phyloP scores from a whole-genome alignment of 2,797 vertebrate species.

The Coranthus polyacanthus region DNA sequence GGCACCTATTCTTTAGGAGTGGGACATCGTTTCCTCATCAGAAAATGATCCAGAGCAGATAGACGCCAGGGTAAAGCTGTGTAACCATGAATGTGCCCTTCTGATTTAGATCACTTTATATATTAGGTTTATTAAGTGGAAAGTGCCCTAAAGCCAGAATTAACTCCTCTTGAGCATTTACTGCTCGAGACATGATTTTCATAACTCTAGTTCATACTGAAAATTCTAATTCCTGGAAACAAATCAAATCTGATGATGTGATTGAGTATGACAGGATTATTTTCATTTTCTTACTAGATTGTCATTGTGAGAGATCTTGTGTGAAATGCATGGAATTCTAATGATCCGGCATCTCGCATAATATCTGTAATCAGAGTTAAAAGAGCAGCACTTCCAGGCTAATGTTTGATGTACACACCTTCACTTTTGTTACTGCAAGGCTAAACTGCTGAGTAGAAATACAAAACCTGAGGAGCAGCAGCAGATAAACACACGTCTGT shows the following conservation, averaged over 20 bases:
- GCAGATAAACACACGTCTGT: slow-evolving; percentile 39
- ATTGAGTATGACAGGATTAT: slow-evolving; percentile 13
- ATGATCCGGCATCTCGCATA: not conserved
- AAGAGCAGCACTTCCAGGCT: not conserved
- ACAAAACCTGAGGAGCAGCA: slow-evolving; percentile 36
- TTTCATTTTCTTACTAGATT: slow-evolving; percentile 3
- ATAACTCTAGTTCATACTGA: too few species aligned
- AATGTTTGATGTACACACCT: slow-evolving; percentile 26
- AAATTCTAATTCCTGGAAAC: slow-evolving; percentile 3
- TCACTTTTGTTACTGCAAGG: not conserved
- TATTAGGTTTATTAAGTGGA: not conserved
- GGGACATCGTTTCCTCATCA: slow-evolving; percentile 4
- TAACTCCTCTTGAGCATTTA: not conserved
- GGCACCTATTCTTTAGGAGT: slow-evolving; percentile 21
- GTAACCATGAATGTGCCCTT: too few species aligned
- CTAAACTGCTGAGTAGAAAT: slow-evolving; percentile 37
- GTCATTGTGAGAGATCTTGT: not conserved
- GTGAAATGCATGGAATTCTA: not conserved
- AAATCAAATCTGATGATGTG: slow-evolving; percentile 1
- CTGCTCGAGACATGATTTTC: not conserved
- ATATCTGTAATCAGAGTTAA: not conserved
- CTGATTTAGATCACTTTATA: too few species aligned
- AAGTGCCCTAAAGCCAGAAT: not conserved
- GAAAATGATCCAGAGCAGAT: slow-evolving; percentile 14
- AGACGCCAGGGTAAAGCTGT: slow-evolving; percentile 2